Base-by-base conservation (phyloP, 2,888 invertebrate species). In the Hyles lineata region DNA sequence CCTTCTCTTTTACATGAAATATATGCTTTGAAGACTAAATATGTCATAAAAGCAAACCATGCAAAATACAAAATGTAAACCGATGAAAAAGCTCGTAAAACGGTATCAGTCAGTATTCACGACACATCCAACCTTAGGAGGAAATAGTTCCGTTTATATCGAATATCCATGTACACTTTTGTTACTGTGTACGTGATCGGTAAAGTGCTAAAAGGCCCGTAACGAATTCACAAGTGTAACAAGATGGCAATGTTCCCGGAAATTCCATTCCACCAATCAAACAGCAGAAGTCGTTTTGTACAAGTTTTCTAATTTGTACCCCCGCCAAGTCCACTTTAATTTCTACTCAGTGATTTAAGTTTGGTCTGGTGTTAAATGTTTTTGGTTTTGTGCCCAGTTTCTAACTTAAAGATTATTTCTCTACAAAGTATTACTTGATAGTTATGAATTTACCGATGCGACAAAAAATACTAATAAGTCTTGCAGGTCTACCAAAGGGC, bases 281-380 rank as follows among this genome's bases (percentile, higher is more conserved):
- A 72, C 21, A 70, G 21, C 11, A 50, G 32, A n/a, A 29, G 32
- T 63, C 62, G 50, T 62, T 50, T 52, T 63, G 61, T 55, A 72
- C 32, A 67, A 63, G 63, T 63, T 58, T 72, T 67, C 67, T 67
- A 72, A 72, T 72, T 72, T 63, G 58, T 72, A 43, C 19, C 55
- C 63, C 32, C 63, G 55, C 29, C 58, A 67, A 67, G 55, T 67
- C 60, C 21, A 25, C 52, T 17, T 25, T 43, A 17, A 43, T 43
- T 71, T 32, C n/a, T n/a, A 52, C 23, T 29, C 32, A 9, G 58
- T 32, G 9, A 52, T 23, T 25, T 55, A 29, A 72, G 52, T 63
- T 67, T 55, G 55, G 9, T 55, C 19, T 15, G 55, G n/a, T 25
- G 21, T 43, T 67, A 23, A 67, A 25, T 43, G 50, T 11, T 23